These are phyloP conservation scores for Theretra japonica DNA, from an alignment of 2,888 invertebrate species.

Conservation along the genomic window DNA sequence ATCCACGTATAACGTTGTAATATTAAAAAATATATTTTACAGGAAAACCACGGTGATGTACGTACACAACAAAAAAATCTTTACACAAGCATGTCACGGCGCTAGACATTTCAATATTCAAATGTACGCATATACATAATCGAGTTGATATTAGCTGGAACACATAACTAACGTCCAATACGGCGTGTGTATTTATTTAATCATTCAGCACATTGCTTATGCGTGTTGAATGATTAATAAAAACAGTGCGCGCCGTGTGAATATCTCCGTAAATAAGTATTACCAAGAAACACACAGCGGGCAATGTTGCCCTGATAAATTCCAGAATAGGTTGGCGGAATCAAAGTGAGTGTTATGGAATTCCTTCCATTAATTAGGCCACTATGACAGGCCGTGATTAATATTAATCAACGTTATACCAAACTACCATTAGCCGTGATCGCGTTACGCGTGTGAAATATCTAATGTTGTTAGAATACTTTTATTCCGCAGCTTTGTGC, in stretches of 20 bases:
- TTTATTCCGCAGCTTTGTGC: slow-evolving; percentile 3
- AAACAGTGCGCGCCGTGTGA: slow-evolving; percentile 19
- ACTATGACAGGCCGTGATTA: slow-evolving; percentile 50
- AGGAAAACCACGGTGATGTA: background rate
- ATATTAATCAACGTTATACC: slow-evolving; percentile 51
- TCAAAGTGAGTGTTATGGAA: slow-evolving; percentile 48
- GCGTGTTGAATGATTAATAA: slow-evolving; percentile 27
- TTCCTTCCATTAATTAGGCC: slow-evolving; percentile 51
- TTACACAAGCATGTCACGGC: slow-evolving; percentile 7
- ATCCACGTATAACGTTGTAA: background rate
- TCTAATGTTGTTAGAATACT: slow-evolving; percentile 32
- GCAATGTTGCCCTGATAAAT: slow-evolving; percentile 34
- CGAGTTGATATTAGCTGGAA: slow-evolving; percentile 24
- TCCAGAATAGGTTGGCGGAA: slow-evolving; percentile 40
- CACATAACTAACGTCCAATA: slow-evolving; percentile 25
- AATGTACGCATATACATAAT: slow-evolving; percentile 16
- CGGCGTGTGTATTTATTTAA: slow-evolving; percentile 15
- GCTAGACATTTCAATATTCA: slow-evolving; percentile 17
- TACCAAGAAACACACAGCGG: slow-evolving; percentile 22
- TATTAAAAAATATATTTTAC: background rate
- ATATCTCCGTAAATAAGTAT: slow-evolving; percentile 28
- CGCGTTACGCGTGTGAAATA: slow-evolving; percentile 35
- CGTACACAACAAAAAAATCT: background rate
- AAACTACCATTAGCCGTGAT: slow-evolving; percentile 44
- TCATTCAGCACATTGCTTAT: slow-evolving; percentile 28